Evolutionary conservation across 2,888 invertebrate genomes (phyloP).

Genomic region (Trichogramma dendrolimi): DNA sequence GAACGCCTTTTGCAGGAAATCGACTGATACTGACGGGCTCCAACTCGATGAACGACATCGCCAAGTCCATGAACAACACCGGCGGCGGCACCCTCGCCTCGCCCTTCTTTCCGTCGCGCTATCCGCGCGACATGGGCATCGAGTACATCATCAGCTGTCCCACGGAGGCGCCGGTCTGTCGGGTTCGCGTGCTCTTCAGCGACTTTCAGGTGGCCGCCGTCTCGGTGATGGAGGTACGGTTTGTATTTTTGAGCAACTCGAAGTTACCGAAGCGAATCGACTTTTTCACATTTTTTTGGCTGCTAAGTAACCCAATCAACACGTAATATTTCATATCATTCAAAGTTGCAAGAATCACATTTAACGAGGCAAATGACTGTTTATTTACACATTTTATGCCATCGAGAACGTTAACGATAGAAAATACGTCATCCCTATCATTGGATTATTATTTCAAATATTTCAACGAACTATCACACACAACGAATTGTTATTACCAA

Average conservation of each 20-base stretch:
- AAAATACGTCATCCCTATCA: no score
- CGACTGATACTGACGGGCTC: conserved; percentile 48
- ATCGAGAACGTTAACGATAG: no score
- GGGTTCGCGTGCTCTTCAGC: conserved; percentile 62
- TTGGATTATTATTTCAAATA: no score
- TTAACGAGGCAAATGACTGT: no score
- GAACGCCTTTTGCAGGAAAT: conserved; percentile 54
- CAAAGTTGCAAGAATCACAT: no score
- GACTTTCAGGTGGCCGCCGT: conserved; percentile 65
- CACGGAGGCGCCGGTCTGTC: conserved; percentile 54
- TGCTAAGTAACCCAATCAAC: background rate
- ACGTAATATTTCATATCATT: background rate
- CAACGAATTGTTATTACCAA: no score
- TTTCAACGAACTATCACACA: no score
- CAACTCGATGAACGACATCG: conserved; percentile 34
- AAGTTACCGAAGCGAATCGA: no score
- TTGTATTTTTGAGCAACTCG: background rate
- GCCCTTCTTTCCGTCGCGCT: conserved; percentile 66
- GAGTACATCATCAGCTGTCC: conserved; percentile 64
- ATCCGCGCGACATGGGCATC: conserved; percentile 64
- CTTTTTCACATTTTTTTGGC: background rate
- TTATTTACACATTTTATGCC: no score
- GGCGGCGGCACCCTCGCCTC: conserved; percentile 59
- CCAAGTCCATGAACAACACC: conserved; percentile 46
- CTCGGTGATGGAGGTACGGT: conserved; percentile 62